Evolutionary conservation across 53 echinoderm and acorn worm species (phyloP).

Genomic region (Astropecten irregularis): DNA sequence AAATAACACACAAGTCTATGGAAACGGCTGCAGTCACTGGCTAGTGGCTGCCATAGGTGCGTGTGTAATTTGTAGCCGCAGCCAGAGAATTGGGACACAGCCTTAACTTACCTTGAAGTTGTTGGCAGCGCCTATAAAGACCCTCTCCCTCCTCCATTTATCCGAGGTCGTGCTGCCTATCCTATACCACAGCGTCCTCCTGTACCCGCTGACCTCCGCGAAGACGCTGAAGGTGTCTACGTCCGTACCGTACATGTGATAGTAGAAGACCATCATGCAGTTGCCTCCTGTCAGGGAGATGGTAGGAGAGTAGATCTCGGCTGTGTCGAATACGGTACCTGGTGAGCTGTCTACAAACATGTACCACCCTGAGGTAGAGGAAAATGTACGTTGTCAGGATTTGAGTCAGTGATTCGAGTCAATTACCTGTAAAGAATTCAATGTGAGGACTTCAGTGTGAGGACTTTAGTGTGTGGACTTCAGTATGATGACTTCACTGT

Average conservation of each 20-base stretch:
- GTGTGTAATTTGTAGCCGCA: no score
- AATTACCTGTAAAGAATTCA: no score
- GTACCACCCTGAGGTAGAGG: constrained; percentile 35
- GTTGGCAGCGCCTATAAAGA: constrained; percentile 44
- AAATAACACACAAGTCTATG: no score
- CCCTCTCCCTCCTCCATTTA: constrained; percentile 54
- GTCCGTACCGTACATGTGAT: constrained; percentile 64
- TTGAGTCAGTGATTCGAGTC: no score
- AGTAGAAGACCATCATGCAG: constrained; percentile 60
- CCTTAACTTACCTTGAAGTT: constrained; percentile 60
- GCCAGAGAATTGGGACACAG: no score
- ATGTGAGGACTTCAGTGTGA: no score
- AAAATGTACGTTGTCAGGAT: no score
- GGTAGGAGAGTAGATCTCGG: constrained; percentile 28
- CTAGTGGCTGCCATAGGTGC: no score
- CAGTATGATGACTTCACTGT: no score
- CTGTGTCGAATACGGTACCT: constrained; percentile 33
- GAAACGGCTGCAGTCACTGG: no score
- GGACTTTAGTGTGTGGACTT: neutral
- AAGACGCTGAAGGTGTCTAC: constrained; percentile 62
- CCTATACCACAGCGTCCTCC: constrained; percentile 46
- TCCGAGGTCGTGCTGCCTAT: constrained; percentile 26
- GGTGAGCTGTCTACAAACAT: constrained; percentile 38
- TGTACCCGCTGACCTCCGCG: constrained; percentile 29
- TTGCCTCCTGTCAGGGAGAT: constrained; percentile 33